Conservation (phyloP, 2,113 vertebrate species). For the Callaeas wilsoni region DNA sequence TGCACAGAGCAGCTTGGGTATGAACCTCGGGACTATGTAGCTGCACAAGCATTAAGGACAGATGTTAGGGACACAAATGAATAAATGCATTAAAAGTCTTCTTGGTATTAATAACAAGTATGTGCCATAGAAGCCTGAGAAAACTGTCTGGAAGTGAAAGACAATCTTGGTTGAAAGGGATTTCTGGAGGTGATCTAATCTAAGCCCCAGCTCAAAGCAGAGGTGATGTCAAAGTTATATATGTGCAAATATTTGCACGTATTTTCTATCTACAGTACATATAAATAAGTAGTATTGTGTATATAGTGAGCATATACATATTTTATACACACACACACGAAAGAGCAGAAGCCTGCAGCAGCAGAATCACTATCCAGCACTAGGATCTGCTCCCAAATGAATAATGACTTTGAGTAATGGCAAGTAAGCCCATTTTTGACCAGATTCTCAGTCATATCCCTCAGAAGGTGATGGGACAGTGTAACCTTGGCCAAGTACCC, state of each 20-base stretch:
- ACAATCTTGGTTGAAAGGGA: background rate
- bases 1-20: background rate
- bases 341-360: background rate
- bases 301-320: background rate
- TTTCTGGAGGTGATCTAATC: background rate
- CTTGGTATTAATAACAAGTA: background rate
- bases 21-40: background rate
- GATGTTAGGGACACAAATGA: background rate
- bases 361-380: background rate
- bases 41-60: background rate
- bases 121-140: background rate
- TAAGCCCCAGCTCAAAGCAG: background rate
- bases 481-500: background rate
- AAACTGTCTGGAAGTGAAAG: background rate
- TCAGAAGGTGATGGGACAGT: background rate
- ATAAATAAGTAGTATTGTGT: background rate
- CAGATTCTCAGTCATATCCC: background rate
- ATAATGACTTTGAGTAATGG: background rate
- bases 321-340: accelerated
- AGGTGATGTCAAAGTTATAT: background rate
- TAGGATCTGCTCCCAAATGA: background rate
- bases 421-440: background rate
- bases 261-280: background rate
- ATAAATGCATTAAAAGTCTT: background rate
- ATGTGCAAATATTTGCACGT: background rate